Base-by-base conservation (phyloP, 2,797 vertebrate genomes). In the Melanotaenia maccullochi region DNA sequence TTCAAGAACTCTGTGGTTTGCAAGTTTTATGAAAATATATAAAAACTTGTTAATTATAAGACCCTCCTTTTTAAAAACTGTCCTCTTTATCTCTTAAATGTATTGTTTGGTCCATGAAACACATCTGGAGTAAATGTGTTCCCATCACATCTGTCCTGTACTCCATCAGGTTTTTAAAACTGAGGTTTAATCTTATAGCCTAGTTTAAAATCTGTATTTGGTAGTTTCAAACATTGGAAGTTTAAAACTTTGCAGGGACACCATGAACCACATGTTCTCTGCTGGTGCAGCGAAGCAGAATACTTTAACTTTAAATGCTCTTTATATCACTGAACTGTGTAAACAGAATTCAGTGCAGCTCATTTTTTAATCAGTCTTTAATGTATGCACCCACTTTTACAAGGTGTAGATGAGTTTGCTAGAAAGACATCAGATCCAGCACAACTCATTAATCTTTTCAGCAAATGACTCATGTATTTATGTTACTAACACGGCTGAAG, bases 391-490 rank as follows among this genome's bases (percentile, higher is more conserved):
- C 5, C 13, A 14, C 14, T 55, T 30, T 55, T 55, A 24, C 4
- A 57, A 33, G 12, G 30, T 51, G 18, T 1, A 36, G 32, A 13
- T 42, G 51, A 28, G 40, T 12, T 22, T 52, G 49, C 24, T 47
- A 22, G 8, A 33, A n/a, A 16, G 35, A 13, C 38, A 57, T 16
- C 14, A 22, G 35, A 13, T 73, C 38, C 35, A 47, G 61, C 44
- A 61, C 51, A 60, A 14, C 30, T 51, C 35, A 54, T 68, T 51
- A 28, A 67, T 40, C 60, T 52, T 18, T 57, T 6, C 60, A 60
- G 25, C 49, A 38, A 6, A 49, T 30, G 33, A 76, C 47, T 64
- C 18, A 2, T 80, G 56, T 64, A 73, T 78, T 73, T 36, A 60
- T 62, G 12, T 77, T 40, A 2, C 24, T 52, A 59, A 56, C 55